Conservation (phyloP, 2,797 vertebrate genomes). For the Manis crassicaudata region DNA sequence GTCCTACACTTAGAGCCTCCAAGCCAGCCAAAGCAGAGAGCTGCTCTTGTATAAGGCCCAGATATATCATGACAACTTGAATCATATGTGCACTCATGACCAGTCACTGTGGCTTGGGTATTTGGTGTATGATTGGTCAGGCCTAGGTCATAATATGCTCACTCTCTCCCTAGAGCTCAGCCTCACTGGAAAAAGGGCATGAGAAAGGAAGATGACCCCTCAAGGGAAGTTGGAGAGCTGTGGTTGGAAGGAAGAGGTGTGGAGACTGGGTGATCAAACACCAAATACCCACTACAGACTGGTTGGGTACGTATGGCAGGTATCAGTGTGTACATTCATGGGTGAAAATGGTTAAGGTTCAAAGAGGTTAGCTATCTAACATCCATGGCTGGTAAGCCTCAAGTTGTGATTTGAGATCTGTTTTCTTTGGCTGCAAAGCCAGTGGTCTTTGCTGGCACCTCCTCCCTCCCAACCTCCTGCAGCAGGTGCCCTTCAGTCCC, state of each 20-base stretch:
- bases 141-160: rapidly evolving
- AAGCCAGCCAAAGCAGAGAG: not conserved
- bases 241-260: not conserved
- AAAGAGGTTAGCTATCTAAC: not conserved
- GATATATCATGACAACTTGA: not conserved
- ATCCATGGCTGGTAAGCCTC: not conserved
- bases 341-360: too few relatives aligned
- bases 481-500: not conserved
- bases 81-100: rapidly evolving
- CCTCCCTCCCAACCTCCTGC: not conserved
- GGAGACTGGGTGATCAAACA: not conserved
- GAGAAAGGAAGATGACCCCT: not conserved
- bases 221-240: not conserved
- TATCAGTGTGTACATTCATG: too few relatives aligned
- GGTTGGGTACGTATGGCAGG: not conserved
- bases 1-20: not conserved
- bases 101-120: not conserved
- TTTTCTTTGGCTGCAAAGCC: not conserved
- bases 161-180: not conserved
- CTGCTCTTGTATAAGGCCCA: not conserved
- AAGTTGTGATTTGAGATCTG: not conserved
- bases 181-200: not conserved
- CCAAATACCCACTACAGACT: not conserved
- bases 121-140: not conserved
- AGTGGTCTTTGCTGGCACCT: not conserved